Evolutionary conservation across 2,888 invertebrate genomes (phyloP).

Genomic region (Scrobipalpa atriplicella): DNA sequence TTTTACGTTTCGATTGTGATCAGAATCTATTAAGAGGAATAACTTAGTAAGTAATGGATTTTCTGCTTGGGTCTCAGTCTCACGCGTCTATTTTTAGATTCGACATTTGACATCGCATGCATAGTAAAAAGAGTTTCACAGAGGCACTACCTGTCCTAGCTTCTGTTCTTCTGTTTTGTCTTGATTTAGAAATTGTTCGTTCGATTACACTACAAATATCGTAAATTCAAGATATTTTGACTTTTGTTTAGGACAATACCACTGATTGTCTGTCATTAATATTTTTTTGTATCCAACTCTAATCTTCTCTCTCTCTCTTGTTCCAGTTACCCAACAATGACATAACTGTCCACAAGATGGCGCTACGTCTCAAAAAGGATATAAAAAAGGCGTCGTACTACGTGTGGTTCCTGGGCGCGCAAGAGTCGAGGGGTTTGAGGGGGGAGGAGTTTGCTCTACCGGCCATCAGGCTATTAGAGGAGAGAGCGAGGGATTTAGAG

Average conservation of each 20-base stretch:
- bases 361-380: conserved; percentile 91
- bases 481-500: conserved; percentile 92
- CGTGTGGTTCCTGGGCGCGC: conserved; percentile 97
- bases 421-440: conserved; percentile 94
- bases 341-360: conserved; percentile 84
- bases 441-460: conserved; percentile 94
- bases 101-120: too few species aligned
- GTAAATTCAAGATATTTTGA: too few species aligned
- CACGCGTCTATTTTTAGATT: too few species aligned
- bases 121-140: too few species aligned
- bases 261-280: not conserved
- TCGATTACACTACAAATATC: too few species aligned
- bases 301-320: conserved; percentile 37
- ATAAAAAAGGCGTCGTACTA: conserved; percentile 96
- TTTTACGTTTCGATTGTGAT: conserved; percentile 21
- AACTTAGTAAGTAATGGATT: not conserved
- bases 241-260: too few species aligned
- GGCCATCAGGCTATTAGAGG: conserved; percentile 91
- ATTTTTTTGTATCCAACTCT: not conserved
- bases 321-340: conserved; percentile 69
- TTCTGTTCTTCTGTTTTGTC: too few species aligned
- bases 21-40: conserved; percentile 10
- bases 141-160: too few species aligned
- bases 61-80: not conserved
- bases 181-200: too few species aligned